Base-by-base conservation (phyloP, 2,797 vertebrate species). In the Peromyscus melanophrys region DNA sequence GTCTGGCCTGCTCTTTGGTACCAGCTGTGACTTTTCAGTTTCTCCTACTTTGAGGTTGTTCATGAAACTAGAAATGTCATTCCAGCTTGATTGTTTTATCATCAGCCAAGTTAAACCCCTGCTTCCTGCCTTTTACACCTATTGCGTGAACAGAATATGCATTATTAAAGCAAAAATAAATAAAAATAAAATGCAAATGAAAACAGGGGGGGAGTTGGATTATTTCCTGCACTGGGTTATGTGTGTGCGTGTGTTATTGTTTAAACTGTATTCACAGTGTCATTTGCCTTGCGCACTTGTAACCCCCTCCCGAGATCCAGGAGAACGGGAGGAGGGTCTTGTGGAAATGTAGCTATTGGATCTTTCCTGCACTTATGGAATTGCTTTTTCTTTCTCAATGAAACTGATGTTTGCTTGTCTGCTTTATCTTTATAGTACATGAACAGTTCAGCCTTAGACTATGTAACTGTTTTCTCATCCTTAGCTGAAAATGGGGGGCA, bases 101-200 rank as follows among this genome's bases (percentile, higher is more conserved):
- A 96, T 98, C 98, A 97, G 98, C 97, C 94, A 95, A 98, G 98
- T 98, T 98, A 98, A 98, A 98, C 57, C 92, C 98, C 98, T 97
- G 96, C 98, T 98, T 99, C 98, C 98, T 98, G 98, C 98, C 98
- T 0, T 98, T 98, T 99, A 98, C 98, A 98, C 98, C 98, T 98
- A 96, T 97, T 98, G 98, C 98, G 98, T 98, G 98, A 98, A 98
- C 98, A 98, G 98, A 99, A 98, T 98, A 99, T 99, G 98, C 98
- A 98, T 99, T 98, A 98, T 98, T 98, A 98, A 98, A 99, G 98
- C 97, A 98, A 99, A 99, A 98, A 98, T 98, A 98, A 99, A 99
- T 98, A 98, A 99, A 99, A 98, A 84, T 98, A 98, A 98, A 98
- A 98, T 98, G 98, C 98, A 98, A 98, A 98, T 98, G 61, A 97